Percentiles rank a stretch among this genome's conserved stretches.
phyloP scores from a whole-genome alignment of 1,140 invertebrate genomes.

The Macrotrachela quadricornifera region DNA sequence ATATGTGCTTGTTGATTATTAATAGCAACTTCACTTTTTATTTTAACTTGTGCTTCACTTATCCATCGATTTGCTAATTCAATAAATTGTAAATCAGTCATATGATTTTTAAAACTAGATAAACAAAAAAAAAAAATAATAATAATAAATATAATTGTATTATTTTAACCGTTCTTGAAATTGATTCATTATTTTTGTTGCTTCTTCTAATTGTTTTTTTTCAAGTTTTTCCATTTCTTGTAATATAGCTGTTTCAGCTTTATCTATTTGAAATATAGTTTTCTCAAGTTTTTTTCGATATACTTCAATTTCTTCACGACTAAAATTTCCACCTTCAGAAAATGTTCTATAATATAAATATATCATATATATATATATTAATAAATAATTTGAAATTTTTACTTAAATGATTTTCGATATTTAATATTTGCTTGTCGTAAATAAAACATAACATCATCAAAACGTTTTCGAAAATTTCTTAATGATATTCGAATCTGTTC shows the following conservation, averaged over 20 bases:
- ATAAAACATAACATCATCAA: conserved; percentile 25
- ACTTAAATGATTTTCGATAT: conserved; percentile 30
- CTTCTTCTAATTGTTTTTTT: conserved; percentile 23
- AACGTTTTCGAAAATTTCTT: conserved; percentile 22
- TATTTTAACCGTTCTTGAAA: conserved; percentile 23
- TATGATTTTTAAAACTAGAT: conserved; percentile 23
- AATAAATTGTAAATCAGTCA: conserved; percentile 30
- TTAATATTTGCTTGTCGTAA: conserved; percentile 26
- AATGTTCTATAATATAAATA: conserved; percentile 18
- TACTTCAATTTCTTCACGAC: conserved; percentile 27
- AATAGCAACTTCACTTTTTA: conserved; percentile 26
- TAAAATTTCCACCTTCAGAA: conserved; percentile 31
- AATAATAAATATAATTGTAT: too few relatives aligned
- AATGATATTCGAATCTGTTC: conserved; percentile 22
- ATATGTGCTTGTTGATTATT: conserved; percentile 24
- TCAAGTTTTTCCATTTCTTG: conserved; percentile 30
- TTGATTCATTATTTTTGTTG: conserved; percentile 21
- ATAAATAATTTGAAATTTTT: background rate
- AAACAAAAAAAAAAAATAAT: too few relatives aligned
- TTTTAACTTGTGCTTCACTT: conserved; percentile 29
- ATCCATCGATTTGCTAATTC: conserved; percentile 27
- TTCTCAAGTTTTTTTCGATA: conserved; percentile 26
- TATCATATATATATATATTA: background rate
- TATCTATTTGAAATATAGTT: conserved; percentile 24
- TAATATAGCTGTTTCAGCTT: conserved; percentile 24